Evolutionary conservation across 1,140 invertebrate genomes (phyloP), one percentile per base, ranked within the genome.

Genomic region (Drosophila athabasca): DNA sequence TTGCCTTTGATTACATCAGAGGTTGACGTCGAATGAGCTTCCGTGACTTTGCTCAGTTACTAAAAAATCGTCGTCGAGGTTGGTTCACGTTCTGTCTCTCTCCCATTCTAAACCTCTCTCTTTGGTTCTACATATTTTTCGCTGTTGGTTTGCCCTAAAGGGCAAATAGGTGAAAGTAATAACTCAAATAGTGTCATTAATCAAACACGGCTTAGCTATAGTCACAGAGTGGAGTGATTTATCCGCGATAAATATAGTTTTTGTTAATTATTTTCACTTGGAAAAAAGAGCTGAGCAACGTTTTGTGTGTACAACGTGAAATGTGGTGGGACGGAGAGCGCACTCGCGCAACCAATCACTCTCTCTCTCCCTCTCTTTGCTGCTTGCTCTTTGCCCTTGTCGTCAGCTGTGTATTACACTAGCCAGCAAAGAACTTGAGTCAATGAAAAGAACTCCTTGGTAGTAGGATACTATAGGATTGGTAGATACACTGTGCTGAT

Each of bases 1-100:
- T 71, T 66, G 73, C 55, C 44, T 79, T 71, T 69, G 65, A 78
- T 87, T 88, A 83, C 82, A 88, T 87, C 83, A 87, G 75, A 39
- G 39, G 53, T 43, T 49, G 50, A 39, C 43, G 43, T 52, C 35
- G 3, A 59, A 15, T 60, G 44, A 29, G 44, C 48, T 59, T 46
- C 57, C 61, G 41, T n/a, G 52, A 52, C 61, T 69, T 51, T 58
- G 57, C 41, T 87, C 83, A 87, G 79, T 87, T 79, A 49, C 49
- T 79, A 35, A 53, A 52, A 76, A 79, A 62, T 61, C 75, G 61
- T 66, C 76, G 84, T 66, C 79, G 62, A 79, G 75, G 83, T 87
- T 76, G 79, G 82, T 87, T 76, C 35, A 19, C 4, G n/a, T 43
- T 67, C 35, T 2, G 9, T 46, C 35, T 39, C 8, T 35, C 31